A percentile compares a stretch with the other conserved stretches of the same genome.
Evolutionary conservation across 1,140 invertebrate species (phyloP).

Genomic region (Eupeodes corollae): DNA sequence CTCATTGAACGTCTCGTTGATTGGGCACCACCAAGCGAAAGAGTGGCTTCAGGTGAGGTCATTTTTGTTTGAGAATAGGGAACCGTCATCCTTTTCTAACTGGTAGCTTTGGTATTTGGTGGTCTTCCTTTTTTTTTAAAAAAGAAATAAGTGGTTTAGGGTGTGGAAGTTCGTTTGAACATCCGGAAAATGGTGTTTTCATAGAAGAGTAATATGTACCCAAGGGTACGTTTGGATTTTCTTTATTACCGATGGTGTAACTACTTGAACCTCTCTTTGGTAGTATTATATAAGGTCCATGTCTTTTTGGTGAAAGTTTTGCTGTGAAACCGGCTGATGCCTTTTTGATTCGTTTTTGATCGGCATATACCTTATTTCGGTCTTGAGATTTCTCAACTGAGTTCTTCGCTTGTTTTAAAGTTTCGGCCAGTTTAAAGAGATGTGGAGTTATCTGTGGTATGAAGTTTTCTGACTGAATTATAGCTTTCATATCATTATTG

Average conservation of each 20-base stretch:
- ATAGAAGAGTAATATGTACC: no score
- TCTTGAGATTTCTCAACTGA: background rate
- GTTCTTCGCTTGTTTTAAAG: conserved; percentile 10
- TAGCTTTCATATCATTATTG: conserved; percentile 16
- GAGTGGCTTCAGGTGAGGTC: no score
- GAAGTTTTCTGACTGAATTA: conserved; percentile 20
- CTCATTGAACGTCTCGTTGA: no score
- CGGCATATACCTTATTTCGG: conserved; percentile 5
- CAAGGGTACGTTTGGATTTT: no score
- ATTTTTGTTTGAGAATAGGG: no score
- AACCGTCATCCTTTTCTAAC: no score
- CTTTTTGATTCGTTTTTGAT: conserved; percentile 19
- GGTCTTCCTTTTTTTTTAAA: no score
- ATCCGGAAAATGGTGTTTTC: no score
- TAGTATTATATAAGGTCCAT: conserved; percentile 29
- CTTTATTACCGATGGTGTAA: conserved; percentile 18
- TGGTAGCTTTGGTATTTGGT: no score
- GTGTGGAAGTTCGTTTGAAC: no score
- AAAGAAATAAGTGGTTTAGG: no score
- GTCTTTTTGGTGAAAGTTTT: conserved; percentile 27
- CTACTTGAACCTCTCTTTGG: conserved; percentile 11
- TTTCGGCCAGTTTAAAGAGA: conserved; percentile 8
- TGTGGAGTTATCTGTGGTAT: conserved; percentile 17
- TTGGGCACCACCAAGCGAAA: no score
- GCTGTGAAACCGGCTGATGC: conserved; percentile 14